Base-by-base conservation (phyloP, 2,888 invertebrate genomes). In the Apotomis turbidana region DNA sequence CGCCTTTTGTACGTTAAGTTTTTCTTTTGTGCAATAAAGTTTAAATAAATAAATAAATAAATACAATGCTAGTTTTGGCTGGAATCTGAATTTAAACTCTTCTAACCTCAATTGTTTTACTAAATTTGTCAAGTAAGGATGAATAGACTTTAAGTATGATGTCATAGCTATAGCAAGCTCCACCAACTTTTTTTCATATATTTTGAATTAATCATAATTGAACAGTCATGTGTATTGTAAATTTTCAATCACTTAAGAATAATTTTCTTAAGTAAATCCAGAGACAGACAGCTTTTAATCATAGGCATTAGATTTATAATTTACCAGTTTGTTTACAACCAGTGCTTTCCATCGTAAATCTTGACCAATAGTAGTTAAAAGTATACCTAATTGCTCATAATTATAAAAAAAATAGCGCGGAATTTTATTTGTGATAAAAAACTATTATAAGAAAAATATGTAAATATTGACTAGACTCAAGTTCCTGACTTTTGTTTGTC, bases 401-500 rank as follows among this genome's bases (percentile, higher is more conserved):
- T 63, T 68, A 68, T 57, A 61, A 13, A 69, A 81, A 77, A 81
- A 86, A 90, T 90, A 90, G 87, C 88, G 89, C 78, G 87, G 82
- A 86, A 84, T 91, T 90, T 91, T 85, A 89, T 91, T 92, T 91
- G 90, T 92, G 90, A 91, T 92, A 83, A 86, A 85, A 83, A 84
- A 73, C 27, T 79, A 80, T 74, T 79, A 69, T 76, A 85, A 82
- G 84, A 83, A 81, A 78, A 80, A 78, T 76, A 78, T 88, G 87
- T 88, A 89, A 83, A 89, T 89, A 89, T 80, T 82, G 75, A 76
- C 76, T 85, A 84, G 84, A 81, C 78, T 79, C 82, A 80, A 85
- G 88, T 89, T 89, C 89, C 89, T 89, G 85, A 81, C 75, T 80
- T 80, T 79, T 62, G 72, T 77, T 74, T 78, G 74, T 78, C 76